These are phyloP conservation scores for Mormyrops boulengeri DNA, from an alignment of 2,797 vertebrate species.

Conservation along the genomic window DNA sequence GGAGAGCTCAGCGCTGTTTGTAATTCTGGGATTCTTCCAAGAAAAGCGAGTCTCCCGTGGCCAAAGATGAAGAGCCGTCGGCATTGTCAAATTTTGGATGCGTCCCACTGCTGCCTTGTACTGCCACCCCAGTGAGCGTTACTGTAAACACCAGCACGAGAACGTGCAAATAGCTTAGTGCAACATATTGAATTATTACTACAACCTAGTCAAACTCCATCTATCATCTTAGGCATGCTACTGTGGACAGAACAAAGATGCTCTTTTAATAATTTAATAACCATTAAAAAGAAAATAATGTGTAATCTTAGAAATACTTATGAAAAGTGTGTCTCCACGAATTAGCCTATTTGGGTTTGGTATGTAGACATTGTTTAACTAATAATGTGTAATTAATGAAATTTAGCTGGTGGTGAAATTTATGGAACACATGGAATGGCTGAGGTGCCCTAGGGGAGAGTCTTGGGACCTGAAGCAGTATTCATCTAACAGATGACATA, in stretches of 20 bases:
- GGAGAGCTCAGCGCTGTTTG: conserved; percentile 24
- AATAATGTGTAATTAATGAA: background rate
- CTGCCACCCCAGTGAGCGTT: conserved; percentile 14
- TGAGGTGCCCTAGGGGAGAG: background rate
- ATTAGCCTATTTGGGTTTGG: background rate
- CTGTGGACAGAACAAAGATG: background rate
- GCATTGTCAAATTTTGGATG: background rate
- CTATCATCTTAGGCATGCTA: conserved; percentile 22
- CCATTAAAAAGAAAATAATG: background rate
- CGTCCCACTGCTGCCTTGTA: background rate
- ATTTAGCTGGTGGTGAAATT: background rate
- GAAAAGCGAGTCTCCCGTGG: conserved; percentile 29
- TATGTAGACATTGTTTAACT: background rate
- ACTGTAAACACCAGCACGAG: conserved; percentile 24
- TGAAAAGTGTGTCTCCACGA: background rate
- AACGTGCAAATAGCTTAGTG: background rate
- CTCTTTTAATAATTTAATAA: background rate
- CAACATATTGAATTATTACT: conserved; percentile 32
- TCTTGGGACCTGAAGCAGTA: background rate
- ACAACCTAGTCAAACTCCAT: conserved; percentile 41
- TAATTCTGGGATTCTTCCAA: conserved; percentile 24
- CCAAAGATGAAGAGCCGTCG: conserved; percentile 8
- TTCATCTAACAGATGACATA: background rate
- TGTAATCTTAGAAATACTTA: background rate
- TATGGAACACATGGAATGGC: background rate